Base-by-base conservation (phyloP, 2,888 invertebrate genomes). In the Malachius bipustulatus region DNA sequence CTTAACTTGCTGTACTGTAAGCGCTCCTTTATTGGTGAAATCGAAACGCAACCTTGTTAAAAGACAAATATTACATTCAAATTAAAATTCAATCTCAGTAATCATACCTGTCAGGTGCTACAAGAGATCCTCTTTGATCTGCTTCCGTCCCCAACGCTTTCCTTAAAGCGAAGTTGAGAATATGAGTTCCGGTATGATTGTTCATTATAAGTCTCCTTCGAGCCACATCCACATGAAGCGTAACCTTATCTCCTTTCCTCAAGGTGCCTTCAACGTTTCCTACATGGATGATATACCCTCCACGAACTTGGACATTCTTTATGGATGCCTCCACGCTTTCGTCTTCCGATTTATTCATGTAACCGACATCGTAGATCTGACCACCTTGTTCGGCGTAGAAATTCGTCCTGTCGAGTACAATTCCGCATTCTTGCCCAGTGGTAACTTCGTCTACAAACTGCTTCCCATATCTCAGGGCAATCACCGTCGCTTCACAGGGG, bases 361-460 rank as follows among this genome's bases (percentile, higher is more conserved):
- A 90, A 13, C 98, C 98, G 55, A 88, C 87, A 60, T 99, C 98
- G 60, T 77, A 94, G 51, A 91, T 94, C 67, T 99, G 98, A 9
- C 98, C 98, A 42, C 98, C 98, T 65, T 96, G 91, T 64, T 99
- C 98, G 1, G 98, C 96, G 64, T 99, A 99, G 64, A 99, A 99
- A 60, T 74, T 83, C 0, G 97, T 98, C 51, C 70, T 73, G 59
- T 98, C 89, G 39, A 98, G 66, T 44, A 99, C 66, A 36, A 99
- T 65, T 11, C 91, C 96, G 60, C 91, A 91, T 60, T 90, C 87
- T 53, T 89, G 80, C 0, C 91, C 91, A 15, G 84, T 77, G 16
- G 60, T 65, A 4, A 93, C 82, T 58, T 77, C 69, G 43, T 85
- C 69, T 0, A 94, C 89, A 67, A 97, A 98, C 55, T 77, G 64